phyloP scores from a whole-genome alignment of 2,797 vertebrate genomes.

The Antrozous pallidus region DNA sequence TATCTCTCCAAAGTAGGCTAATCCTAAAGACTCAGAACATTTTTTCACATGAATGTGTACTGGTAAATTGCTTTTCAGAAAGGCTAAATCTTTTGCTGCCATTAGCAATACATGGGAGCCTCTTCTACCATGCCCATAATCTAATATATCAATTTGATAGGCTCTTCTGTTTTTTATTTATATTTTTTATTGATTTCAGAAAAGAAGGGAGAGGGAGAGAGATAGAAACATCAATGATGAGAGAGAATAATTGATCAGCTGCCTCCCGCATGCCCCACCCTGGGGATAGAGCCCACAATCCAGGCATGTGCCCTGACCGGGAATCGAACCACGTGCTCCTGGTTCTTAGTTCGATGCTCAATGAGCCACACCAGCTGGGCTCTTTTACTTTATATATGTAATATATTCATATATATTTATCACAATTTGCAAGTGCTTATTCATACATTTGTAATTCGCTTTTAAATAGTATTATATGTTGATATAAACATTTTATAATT shows the following conservation, averaged over 20 bases:
- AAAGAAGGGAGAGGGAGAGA: too few relatives aligned
- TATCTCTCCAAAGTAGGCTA: not conserved
- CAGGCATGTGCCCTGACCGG: too few relatives aligned
- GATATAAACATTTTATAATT: not conserved
- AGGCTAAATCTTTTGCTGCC: not conserved
- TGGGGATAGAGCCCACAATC: too few relatives aligned
- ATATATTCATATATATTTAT: not conserved
- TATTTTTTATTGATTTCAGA: too few relatives aligned
- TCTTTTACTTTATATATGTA: not conserved
- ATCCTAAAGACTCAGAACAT: not conserved
- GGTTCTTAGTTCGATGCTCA: too few relatives aligned
- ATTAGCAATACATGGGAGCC: not conserved
- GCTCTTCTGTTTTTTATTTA: not conserved
- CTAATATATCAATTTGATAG: not conserved
- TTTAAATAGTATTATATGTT: conserved; percentile 26
- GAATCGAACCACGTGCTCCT: too few relatives aligned
- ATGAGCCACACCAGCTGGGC: too few relatives aligned
- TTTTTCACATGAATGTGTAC: not conserved
- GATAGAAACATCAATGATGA: too few relatives aligned
- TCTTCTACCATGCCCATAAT: not conserved
- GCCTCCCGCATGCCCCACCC: too few relatives aligned
- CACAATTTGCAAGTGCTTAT: not conserved
- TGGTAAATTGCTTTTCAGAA: not conserved
- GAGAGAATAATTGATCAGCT: too few relatives aligned
- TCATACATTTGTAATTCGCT: not conserved